Evolutionary conservation across 2,113 vertebrate genomes (phyloP).

Genomic region (Corapipo altera): DNA sequence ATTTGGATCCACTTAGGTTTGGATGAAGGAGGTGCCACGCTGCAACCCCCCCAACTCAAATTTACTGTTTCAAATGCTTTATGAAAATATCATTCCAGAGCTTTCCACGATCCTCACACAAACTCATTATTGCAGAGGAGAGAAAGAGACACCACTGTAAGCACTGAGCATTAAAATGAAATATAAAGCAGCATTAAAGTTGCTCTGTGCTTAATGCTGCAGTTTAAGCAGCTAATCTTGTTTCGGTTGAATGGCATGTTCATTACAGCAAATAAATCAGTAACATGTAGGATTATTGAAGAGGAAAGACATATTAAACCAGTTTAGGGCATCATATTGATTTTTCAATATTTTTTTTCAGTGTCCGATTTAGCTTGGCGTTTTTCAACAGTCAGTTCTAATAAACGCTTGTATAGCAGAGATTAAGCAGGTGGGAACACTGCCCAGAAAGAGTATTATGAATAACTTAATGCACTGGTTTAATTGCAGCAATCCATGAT

Average conservation of each 20-base stretch:
- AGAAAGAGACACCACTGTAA: constrained; percentile 4
- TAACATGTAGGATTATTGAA: constrained; percentile 37
- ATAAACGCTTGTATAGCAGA: constrained; percentile 35
- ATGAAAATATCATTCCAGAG: background rate
- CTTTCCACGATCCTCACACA: background rate
- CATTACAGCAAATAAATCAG: constrained; percentile 58
- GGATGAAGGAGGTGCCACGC: background rate
- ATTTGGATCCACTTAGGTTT: background rate
- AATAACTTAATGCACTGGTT: constrained; percentile 65
- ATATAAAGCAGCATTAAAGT: constrained; percentile 39
- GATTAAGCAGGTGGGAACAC: constrained; percentile 65
- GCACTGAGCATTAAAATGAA: background rate
- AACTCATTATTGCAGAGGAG: background rate
- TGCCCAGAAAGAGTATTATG: constrained; percentile 70
- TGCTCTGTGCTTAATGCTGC: background rate
- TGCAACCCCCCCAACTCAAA: background rate
- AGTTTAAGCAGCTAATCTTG: constrained; percentile 56
- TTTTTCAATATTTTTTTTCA: background rate
- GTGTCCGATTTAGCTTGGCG: constrained; percentile 27
- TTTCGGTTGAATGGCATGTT: constrained; percentile 42
- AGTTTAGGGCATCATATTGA: constrained; percentile 57
- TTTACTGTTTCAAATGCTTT: background rate
- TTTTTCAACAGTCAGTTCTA: constrained; percentile 62
- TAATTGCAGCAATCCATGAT: constrained; percentile 72
- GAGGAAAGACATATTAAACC: constrained; percentile 62